Base-by-base conservation (phyloP, 53 echinoderm and acorn worm species). In the Luidia sarsii region DNA sequence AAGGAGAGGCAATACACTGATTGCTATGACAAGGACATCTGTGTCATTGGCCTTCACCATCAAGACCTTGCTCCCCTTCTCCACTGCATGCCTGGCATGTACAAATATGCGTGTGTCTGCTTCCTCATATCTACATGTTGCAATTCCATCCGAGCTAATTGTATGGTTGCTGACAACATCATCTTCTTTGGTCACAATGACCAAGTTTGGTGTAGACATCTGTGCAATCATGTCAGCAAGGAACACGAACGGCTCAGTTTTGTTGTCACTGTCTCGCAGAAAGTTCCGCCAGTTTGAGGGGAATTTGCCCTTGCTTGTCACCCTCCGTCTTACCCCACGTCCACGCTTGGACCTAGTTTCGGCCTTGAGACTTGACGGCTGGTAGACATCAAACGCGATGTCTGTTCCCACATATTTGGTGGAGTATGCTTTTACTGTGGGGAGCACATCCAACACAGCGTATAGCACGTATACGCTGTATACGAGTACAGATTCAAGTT, bases 241-340 rank as follows among this genome's bases (percentile, higher is more conserved):
- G 63, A 84, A 84, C 27, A 50, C 70, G 41, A 89, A 84, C 18
- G 80, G 89, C 55, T 89, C 89, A 46, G 65, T 23, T 53, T 88
- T 88, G 71, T 83, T 83, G 18, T 54, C 57, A 14, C 35, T 16
- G 52, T 75, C 64, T 13, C 57, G 27, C 0, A 89, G 62, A 48
- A 83, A 84, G 59, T 65, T 77, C 45, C 21, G 19, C 85, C 80
- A 70, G 35, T 89, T 80, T 32, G 22, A 52, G 64, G 64, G 71
- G 15, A 80, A 29, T 50, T 61, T 77, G 67, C 39, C 64, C 33
- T 84, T 34, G 32, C 59, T 18, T 25, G 52, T 62, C 64, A 87
- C 87, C 30, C 65, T 60, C 27, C 65, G 48, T 67, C 79, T 79
- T 11, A 51, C 35, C 11, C 75, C 77, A 25, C 43, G 49, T 1